A percentile compares a stretch with the other conserved stretches of the same genome.
These are phyloP conservation scores for Trypoxylon attenuatum DNA, from an alignment of 2,888 invertebrate species.

Conservation along the genomic window DNA sequence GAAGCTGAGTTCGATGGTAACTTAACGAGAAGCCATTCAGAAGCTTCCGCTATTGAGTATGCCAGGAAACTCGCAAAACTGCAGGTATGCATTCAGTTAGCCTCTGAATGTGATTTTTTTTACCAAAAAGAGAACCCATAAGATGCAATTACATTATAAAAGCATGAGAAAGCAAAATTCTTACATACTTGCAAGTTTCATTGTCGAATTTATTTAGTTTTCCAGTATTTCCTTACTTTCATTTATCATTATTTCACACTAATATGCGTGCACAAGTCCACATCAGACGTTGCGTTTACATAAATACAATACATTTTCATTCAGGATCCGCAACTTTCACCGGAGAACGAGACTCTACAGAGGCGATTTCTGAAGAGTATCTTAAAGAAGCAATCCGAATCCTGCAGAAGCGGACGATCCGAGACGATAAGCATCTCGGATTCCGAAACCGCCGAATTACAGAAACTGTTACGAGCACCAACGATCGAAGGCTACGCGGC, in stretches of 20 bases:
- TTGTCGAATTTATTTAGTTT: too few species aligned
- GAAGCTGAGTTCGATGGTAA: slow-evolving; percentile 77
- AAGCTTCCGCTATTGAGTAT: slow-evolving; percentile 85
- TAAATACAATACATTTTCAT: background rate
- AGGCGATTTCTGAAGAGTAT: slow-evolving; percentile 89
- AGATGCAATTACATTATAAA: too few species aligned
- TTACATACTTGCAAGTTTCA: too few species aligned
- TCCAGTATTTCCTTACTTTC: too few species aligned
- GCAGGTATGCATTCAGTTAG: slow-evolving; percentile 55
- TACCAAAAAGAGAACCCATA: too few species aligned
- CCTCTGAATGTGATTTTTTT: background rate
- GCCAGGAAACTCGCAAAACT: slow-evolving; percentile 69
- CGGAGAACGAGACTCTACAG: slow-evolving; percentile 89
- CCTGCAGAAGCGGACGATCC: slow-evolving; percentile 75
- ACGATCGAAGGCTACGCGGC: slow-evolving; percentile 93
- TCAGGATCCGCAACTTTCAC: slow-evolving; percentile 69
- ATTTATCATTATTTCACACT: too few species aligned
- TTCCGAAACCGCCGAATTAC: slow-evolving; percentile 77
- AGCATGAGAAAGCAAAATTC: too few species aligned
- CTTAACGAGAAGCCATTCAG: slow-evolving; percentile 86
- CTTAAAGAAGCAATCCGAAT: slow-evolving; percentile 87
- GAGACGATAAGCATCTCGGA: slow-evolving; percentile 68
- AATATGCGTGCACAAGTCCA: too few species aligned
- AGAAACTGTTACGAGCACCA: slow-evolving; percentile 85
- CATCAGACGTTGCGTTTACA: too few species aligned